Percentiles rank a stretch among this genome's conserved stretches.
phyloP scores from a whole-genome alignment of 2,888 invertebrate genomes.

The Frankliniella fusca region DNA sequence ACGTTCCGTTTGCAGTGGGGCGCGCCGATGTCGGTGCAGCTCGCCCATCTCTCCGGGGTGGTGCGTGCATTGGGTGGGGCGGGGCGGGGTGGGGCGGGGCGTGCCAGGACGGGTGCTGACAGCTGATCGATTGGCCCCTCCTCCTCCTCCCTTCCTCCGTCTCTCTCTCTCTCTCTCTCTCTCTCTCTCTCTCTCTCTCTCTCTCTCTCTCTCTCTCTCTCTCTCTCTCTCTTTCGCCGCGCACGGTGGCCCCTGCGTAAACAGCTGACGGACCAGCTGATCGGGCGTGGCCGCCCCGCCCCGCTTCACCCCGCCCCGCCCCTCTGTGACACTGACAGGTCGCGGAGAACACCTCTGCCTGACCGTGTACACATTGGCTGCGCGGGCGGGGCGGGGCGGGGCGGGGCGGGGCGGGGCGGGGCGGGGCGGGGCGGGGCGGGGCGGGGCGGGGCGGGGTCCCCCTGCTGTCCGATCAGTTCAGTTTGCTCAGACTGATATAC shows the following conservation, averaged over 20 bases:
- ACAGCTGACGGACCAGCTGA: constrained; percentile 19
- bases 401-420: not conserved
- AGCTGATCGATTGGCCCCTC: constrained; percentile 13
- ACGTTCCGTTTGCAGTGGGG: too few relatives aligned
- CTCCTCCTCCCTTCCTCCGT: not conserved
- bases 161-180: too few relatives aligned
- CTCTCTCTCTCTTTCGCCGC: too few relatives aligned
- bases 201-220: too few relatives aligned
- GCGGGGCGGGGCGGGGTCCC: not conserved
- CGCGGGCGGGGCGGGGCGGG: not conserved
- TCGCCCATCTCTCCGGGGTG: too few relatives aligned
- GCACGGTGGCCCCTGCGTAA: not conserved
- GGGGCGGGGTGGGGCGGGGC: not conserved
- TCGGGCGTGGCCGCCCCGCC: constrained; percentile 7
- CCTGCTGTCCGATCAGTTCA: not conserved
- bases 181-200: too few relatives aligned
- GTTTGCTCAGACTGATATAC: too few relatives aligned
- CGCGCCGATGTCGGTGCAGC: too few relatives aligned
- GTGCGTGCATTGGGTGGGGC: too few relatives aligned
- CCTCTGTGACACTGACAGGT: not conserved
- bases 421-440: not conserved
- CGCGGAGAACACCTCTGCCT: too few relatives aligned
- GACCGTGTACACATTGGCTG: too few relatives aligned
- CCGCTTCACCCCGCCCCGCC: not conserved
- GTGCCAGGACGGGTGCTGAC: not conserved